Evolutionary conservation across 2,888 invertebrate genomes (phyloP).

Genomic region (Dioctria linearis): DNA sequence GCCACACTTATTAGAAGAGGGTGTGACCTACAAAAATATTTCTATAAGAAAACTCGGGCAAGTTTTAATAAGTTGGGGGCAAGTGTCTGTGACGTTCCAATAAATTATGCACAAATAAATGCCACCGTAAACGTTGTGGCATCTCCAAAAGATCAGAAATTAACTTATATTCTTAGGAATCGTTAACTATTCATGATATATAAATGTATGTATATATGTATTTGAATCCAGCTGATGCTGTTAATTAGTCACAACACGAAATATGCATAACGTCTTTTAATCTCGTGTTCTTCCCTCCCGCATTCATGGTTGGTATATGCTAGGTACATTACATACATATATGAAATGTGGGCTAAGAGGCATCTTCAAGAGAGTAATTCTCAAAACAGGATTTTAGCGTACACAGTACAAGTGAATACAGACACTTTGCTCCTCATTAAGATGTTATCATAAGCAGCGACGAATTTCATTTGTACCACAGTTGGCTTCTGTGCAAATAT

Average conservation of each 20-base stretch:
- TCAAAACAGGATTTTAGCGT: slow-evolving; percentile 22
- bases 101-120: slow-evolving; percentile 33
- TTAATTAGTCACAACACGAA: slow-evolving; percentile 37
- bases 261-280: slow-evolving; percentile 15
- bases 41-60: not conserved
- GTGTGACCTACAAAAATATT: slow-evolving; percentile 22
- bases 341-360: not conserved
- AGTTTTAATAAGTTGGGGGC: slow-evolving; percentile 28
- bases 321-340: not conserved
- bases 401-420: not conserved
- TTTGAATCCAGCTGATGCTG: slow-evolving; percentile 34
- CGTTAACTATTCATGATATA: slow-evolving; percentile 40
- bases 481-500: slow-evolving; percentile 3
- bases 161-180: slow-evolving; percentile 23
- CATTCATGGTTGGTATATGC: too few species aligned
- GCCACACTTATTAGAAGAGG: not conserved
- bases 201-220: not conserved
- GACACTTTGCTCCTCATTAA: slow-evolving; percentile 6
- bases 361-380: slow-evolving; percentile 12
- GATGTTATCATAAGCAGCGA: slow-evolving; percentile 14
- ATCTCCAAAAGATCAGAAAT: slow-evolving; percentile 6
- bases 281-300: not conserved
- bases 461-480: not conserved
- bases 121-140: slow-evolving; percentile 16
- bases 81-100: slow-evolving; percentile 36